Evolutionary conservation across 2,113 vertebrate genomes (phyloP).

Genomic region (Pelobates fuscus): DNA sequence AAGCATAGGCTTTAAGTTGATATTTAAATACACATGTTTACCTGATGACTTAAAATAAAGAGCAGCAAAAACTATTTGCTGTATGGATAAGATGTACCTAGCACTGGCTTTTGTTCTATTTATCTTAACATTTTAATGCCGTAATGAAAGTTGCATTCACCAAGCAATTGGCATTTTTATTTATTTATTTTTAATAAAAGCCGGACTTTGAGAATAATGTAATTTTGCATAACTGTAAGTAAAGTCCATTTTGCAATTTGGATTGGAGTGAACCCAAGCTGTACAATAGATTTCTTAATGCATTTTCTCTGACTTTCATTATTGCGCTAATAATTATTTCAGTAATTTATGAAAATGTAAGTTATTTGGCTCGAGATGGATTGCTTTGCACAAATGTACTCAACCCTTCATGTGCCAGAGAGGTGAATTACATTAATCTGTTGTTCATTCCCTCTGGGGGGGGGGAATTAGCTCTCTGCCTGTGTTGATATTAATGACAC

Average conservation of each 20-base stretch:
- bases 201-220: not conserved
- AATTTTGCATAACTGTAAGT: not conserved
- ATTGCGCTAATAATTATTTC: not conserved
- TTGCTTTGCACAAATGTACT: not conserved
- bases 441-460: no score
- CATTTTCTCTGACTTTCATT: no score
- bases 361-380: not conserved
- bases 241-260: not conserved
- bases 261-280: no score
- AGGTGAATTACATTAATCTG: no score
- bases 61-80: not conserved
- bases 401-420: no score
- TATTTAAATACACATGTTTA: not conserved
- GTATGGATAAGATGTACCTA: not conserved
- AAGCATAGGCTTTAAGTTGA: not conserved
- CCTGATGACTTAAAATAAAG: not conserved
- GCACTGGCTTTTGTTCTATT: not conserved
- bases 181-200: slow-evolving; percentile 23
- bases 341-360: not conserved
- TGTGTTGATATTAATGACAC: no score
- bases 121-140: slow-evolving; percentile 19
- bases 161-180: slow-evolving; percentile 3
- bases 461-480: no score
- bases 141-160: slow-evolving; percentile 20
- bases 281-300: no score